These are phyloP conservation scores for Leontocebus nigricollis DNA, from an alignment of 2,797 vertebrate species.

Conservation along the genomic window DNA sequence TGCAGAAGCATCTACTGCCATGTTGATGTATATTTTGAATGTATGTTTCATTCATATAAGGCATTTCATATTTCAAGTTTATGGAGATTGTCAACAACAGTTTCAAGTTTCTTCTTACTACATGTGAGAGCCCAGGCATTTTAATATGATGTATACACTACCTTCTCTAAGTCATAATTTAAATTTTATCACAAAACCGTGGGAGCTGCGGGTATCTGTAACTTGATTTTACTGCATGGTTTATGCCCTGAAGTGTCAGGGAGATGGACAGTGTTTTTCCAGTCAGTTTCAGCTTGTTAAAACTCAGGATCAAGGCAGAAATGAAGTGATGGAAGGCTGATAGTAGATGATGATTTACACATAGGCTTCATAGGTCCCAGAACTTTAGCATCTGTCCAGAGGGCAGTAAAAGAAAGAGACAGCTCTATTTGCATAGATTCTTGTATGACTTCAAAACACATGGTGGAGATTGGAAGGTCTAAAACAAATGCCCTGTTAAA, in stretches of 20 bases:
- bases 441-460: constrained; percentile 40
- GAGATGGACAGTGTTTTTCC: constrained; percentile 9
- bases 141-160: constrained; percentile 25
- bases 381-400: background rate
- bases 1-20: background rate
- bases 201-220: constrained; percentile 38
- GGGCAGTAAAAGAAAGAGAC: constrained; percentile 33
- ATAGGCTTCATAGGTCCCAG: background rate
- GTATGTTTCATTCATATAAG: constrained; percentile 6
- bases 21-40: constrained; percentile 31
- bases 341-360: constrained; percentile 48
- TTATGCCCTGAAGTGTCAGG: constrained; percentile 61
- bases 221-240: constrained; percentile 42
- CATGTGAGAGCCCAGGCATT: constrained; percentile 4
- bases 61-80: background rate
- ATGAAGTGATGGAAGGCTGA: background rate
- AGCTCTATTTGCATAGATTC: constrained; percentile 22
- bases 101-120: constrained; percentile 3
- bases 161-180: constrained; percentile 57
- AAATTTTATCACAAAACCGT: constrained; percentile 59
- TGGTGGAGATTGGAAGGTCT: background rate
- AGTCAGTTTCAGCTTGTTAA: constrained; percentile 48
- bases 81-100: background rate
- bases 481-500: background rate
- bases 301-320: constrained; percentile 3